Conservation (phyloP, 2,888 invertebrate species). For the Labia minor region DNA sequence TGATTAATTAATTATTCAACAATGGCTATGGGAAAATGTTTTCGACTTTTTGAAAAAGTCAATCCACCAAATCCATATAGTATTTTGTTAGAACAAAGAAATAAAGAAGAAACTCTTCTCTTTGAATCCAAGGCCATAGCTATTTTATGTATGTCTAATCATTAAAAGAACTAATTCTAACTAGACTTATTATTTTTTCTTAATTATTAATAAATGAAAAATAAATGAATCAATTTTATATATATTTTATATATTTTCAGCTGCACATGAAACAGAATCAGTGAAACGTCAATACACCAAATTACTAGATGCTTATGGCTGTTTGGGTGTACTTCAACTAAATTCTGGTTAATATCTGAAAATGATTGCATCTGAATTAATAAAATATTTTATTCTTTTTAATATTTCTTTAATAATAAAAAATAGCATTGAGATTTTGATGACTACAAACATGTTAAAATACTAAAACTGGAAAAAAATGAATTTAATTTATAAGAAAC, state of each 20-base stretch:
- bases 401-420: not conserved
- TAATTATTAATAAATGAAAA: constrained; percentile 18
- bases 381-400: too few relatives aligned
- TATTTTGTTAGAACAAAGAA: constrained; percentile 78
- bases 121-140: constrained; percentile 91
- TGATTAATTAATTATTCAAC: constrained; percentile 24
- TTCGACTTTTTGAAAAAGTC: constrained; percentile 80
- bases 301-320: constrained; percentile 89
- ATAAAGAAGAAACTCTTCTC: constrained; percentile 72
- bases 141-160: constrained; percentile 54
- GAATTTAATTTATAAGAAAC: too few relatives aligned
- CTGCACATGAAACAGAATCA: constrained; percentile 76
- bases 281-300: constrained; percentile 83
- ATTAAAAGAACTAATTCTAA: not conserved
- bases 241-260: constrained; percentile 37
- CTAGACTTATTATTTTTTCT: constrained; percentile 1
- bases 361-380: not conserved
- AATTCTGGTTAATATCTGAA: constrained; percentile 47
- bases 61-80: constrained; percentile 80
- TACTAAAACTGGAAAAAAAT: too few relatives aligned
- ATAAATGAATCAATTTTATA: constrained; percentile 14
- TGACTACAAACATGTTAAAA: too few relatives aligned
- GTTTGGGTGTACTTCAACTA: constrained; percentile 83
- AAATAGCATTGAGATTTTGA: constrained; percentile 28
- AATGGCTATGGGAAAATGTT: constrained; percentile 93